Conservation (phyloP, 1,140 invertebrate genomes). For the Cryptotermes secundus region DNA sequence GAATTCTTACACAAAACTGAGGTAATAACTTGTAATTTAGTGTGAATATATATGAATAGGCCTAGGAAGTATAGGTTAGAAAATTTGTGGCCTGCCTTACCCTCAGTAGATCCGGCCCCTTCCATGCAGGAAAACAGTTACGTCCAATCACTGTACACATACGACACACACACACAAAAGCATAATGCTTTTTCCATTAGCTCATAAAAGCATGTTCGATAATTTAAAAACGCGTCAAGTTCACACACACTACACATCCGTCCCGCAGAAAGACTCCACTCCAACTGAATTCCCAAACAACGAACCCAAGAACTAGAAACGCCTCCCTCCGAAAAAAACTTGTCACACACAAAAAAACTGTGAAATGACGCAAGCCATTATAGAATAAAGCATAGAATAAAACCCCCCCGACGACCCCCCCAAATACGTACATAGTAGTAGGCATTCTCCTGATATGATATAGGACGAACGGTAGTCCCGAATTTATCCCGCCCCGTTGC, state of each 20-base stretch:
- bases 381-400: not conserved
- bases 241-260: not conserved
- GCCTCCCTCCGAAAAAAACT: not conserved
- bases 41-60: no score
- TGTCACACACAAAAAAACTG: not conserved
- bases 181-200: not conserved
- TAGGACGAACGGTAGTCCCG: not conserved
- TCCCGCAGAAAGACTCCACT: not conserved
- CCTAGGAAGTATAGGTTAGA: no score
- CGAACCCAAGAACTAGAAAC: not conserved
- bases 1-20: not conserved
- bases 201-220: not conserved
- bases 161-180: not conserved
- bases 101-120: not conserved
- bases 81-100: not conserved
- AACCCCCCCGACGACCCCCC: not conserved
- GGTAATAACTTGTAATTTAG: not conserved
- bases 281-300: not conserved
- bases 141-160: conserved; percentile 4
- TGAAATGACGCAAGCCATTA: not conserved
- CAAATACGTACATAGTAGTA: not conserved
- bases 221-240: not conserved
- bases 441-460: not conserved
- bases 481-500: not conserved
- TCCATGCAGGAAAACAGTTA: not conserved